Percentiles rank a stretch among this genome's conserved stretches.
phyloP scores from a whole-genome alignment of 1,140 invertebrate genomes.

The Saxidomus purpurata region DNA sequence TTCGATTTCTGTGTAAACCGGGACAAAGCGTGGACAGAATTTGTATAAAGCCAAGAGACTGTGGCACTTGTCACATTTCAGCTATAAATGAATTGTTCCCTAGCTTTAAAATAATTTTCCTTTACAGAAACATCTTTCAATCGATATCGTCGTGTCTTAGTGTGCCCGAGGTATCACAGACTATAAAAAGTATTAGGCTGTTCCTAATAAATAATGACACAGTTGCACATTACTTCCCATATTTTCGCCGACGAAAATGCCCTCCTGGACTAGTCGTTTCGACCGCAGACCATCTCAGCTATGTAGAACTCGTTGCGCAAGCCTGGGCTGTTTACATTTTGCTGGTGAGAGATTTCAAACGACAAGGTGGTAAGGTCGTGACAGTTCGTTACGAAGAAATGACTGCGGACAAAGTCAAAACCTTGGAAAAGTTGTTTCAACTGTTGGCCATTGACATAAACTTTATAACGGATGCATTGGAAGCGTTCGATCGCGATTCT shows the following conservation, averaged over 20 bases:
- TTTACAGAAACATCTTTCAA: slow-evolving; percentile 16
- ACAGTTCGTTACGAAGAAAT: slow-evolving; percentile 8
- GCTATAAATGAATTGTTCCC: slow-evolving; percentile 3
- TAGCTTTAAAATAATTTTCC: neutral
- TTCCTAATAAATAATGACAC: slow-evolving; percentile 3
- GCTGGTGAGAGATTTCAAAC: neutral
- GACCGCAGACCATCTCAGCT: neutral
- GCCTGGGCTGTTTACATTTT: neutral
- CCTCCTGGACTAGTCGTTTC: no score
- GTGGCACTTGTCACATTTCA: neutral
- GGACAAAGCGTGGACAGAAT: neutral
- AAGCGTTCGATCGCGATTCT: slow-evolving; percentile 12
- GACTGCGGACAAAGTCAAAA: neutral
- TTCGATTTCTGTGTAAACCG: neutral
- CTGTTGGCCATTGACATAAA: neutral
- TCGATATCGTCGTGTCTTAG: slow-evolving; percentile 20
- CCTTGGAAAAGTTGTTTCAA: neutral
- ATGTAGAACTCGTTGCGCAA: neutral
- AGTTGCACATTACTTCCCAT: neutral
- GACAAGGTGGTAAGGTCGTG: neutral
- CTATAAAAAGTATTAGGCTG: neutral
- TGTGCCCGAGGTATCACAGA: neutral
- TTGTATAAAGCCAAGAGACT: slow-evolving; percentile 6
- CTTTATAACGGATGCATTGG: neutral
- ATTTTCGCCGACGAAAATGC: neutral